Evolutionary conservation across 2,888 invertebrate genomes (phyloP).

Genomic region (Luperina testacea): DNA sequence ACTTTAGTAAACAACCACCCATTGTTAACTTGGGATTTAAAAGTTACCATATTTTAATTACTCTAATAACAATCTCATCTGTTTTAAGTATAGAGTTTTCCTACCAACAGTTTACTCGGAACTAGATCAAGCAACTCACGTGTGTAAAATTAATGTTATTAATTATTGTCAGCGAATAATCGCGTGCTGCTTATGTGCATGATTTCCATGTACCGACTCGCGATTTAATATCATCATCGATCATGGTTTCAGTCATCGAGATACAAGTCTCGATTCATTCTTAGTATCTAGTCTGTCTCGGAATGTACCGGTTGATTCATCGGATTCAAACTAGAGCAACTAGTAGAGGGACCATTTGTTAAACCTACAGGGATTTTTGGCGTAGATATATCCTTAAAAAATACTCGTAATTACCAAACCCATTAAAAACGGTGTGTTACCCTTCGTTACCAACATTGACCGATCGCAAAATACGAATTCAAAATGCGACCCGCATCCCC

Average conservation of each 20-base stretch:
- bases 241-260: conserved; percentile 51
- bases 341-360: background rate
- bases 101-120: conserved; percentile 10
- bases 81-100: conserved; percentile 1
- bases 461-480: conserved; percentile 14
- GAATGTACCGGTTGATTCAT: conserved; percentile 21
- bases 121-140: conserved; percentile 25
- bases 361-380: background rate
- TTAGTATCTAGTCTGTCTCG: conserved; percentile 16
- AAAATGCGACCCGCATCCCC: conserved; percentile 43
- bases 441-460: background rate
- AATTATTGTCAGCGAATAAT: conserved; percentile 41
- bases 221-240: conserved; percentile 53
- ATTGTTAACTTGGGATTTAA: conserved; percentile 23
- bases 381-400: background rate
- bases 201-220: conserved; percentile 45
- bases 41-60: conserved; percentile 22
- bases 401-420: background rate
- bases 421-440: background rate
- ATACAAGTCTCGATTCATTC: conserved; percentile 35
- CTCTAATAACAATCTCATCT: background rate
- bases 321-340: background rate
- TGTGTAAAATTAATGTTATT: conserved; percentile 37
- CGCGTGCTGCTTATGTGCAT: conserved; percentile 47
- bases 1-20: background rate